Evolutionary conservation across 2,888 invertebrate genomes (phyloP).

Genomic region (Apodemia mormo): DNA sequence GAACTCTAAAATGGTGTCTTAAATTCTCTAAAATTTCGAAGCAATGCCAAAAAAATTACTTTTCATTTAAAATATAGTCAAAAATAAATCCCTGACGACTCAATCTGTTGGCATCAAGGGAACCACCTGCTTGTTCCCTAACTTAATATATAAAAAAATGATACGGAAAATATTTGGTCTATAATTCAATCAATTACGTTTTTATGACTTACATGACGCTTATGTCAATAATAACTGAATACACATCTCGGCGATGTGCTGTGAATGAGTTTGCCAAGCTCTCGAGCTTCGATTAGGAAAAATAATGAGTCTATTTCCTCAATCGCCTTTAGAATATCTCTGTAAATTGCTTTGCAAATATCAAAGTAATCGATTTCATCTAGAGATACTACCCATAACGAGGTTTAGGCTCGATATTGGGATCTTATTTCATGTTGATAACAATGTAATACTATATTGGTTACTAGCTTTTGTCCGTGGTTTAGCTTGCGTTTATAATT

Average conservation of each 20-base stretch:
- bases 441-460: too few species aligned
- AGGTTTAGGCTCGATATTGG: neutral
- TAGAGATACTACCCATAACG: neutral
- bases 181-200: neutral
- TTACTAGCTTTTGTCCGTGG: too few species aligned
- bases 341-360: neutral
- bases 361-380: neutral
- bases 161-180: neutral
- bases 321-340: neutral
- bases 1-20: too few species aligned
- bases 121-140: too few species aligned
- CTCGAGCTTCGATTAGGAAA: constrained; percentile 10
- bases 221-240: neutral
- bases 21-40: too few species aligned
- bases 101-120: too few species aligned
- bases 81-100: too few species aligned
- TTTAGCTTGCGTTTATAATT: too few species aligned
- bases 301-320: constrained; percentile 3
- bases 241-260: neutral
- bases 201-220: neutral
- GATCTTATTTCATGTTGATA: neutral
- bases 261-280: neutral
- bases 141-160: too few species aligned
- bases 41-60: too few species aligned
- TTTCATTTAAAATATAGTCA: too few species aligned